Evolutionary conservation across 2,113 vertebrate genomes (phyloP).

Genomic region (Psettodes erumei): DNA sequence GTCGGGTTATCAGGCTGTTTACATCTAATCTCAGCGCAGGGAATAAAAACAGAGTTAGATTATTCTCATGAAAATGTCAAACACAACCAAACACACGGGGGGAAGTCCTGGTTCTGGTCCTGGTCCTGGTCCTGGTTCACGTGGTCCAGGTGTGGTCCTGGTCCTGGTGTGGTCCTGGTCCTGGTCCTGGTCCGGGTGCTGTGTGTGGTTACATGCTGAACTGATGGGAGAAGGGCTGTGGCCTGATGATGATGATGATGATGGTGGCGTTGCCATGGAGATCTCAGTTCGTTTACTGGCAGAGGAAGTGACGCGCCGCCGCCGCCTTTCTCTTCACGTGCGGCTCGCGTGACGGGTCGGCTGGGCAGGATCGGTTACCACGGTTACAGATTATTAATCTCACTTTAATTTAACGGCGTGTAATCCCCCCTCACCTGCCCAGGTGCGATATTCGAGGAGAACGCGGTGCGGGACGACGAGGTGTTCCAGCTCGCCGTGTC

Average conservation of each 20-base stretch:
- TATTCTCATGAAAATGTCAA: too few species aligned
- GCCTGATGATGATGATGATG: not conserved
- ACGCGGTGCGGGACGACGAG: conserved; percentile 93
- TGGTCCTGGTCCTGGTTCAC: too few species aligned
- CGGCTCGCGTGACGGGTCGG: too few species aligned
- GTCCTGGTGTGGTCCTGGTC: too few species aligned
- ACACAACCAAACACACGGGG: too few species aligned
- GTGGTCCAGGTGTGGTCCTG: too few species aligned
- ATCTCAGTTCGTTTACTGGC: not conserved
- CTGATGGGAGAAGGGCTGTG: not conserved
- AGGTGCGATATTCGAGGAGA: conserved; percentile 99
- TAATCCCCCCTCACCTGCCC: conserved; percentile 25
- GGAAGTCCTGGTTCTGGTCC: too few species aligned
- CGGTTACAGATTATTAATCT: not conserved
- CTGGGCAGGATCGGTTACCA: not conserved
- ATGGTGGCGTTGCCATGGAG: conserved; percentile 18
- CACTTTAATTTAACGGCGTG: not conserved
- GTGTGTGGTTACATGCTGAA: not conserved
- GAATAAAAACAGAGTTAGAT: too few species aligned
- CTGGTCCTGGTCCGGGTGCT: not conserved
- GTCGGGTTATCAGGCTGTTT: too few species aligned
- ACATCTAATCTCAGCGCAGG: too few species aligned
- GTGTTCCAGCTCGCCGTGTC: conserved; percentile 97
- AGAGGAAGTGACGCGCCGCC: too few species aligned
- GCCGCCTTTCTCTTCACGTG: too few species aligned